Conservation (phyloP, 2,797 vertebrate genomes). For the Zenarchopterus dispar region DNA sequence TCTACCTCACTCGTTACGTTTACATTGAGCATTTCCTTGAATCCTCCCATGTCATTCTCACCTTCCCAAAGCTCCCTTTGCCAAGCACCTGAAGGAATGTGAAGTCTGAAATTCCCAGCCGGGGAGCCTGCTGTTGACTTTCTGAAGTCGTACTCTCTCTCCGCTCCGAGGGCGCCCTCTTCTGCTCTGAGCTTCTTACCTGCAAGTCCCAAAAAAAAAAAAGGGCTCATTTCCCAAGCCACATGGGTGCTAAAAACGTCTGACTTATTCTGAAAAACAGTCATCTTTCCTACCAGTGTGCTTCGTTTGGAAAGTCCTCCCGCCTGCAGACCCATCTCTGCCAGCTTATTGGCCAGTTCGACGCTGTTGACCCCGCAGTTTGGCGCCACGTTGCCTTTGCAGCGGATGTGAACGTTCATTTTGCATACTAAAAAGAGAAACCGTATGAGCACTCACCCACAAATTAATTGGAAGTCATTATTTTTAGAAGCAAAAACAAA, state of each 20-base stretch:
- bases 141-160: conserved; percentile 16
- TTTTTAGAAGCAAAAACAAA: neutral
- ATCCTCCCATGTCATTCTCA: conserved; percentile 62
- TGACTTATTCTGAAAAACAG: neutral
- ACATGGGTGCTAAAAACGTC: neutral
- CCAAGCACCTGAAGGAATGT: conserved; percentile 94
- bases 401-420: conserved; percentile 97
- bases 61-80: conserved; percentile 99
- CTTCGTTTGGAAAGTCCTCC: conserved; percentile 85
- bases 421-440: conserved; percentile 87
- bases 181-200: conserved; percentile 13
- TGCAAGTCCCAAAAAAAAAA: conserved; percentile 25
- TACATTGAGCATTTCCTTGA: neutral
- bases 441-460: conserved; percentile 3
- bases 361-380: conserved; percentile 95
- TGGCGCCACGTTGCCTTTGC: conserved; percentile 93
- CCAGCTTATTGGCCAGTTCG: conserved; percentile 92
- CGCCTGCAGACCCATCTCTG: conserved; percentile 93
- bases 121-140: conserved; percentile 36
- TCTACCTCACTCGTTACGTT: neutral
- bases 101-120: conserved; percentile 88
- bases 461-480: neutral
- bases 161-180: conserved; percentile 32
- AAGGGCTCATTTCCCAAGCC: neutral
- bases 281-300: conserved; percentile 65